Percentiles rank a stretch among this genome's conserved stretches.
Conservation (phyloP, 2,797 vertebrate species). For the Tinamus major region DNA sequence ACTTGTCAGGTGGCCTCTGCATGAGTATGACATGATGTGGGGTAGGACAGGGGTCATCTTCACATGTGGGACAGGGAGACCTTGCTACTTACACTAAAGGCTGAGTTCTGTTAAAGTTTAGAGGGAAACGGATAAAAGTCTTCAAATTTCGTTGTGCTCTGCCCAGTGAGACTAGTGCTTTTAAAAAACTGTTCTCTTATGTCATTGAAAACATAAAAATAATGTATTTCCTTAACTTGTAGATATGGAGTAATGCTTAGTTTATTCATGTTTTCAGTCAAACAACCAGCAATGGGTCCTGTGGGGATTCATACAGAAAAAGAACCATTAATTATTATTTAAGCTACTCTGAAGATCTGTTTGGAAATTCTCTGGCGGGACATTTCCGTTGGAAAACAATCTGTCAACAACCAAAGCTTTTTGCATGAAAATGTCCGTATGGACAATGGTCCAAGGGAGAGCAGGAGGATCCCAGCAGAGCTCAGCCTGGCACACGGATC, state of each 20-base stretch:
- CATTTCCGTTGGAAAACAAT: neutral
- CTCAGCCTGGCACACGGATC: neutral
- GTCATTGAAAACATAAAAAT: neutral
- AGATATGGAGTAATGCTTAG: neutral
- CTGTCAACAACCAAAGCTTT: neutral
- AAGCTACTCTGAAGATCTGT: neutral
- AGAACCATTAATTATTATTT: neutral
- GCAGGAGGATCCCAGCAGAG: neutral
- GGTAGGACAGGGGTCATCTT: neutral
- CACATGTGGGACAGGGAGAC: rapidly evolving
- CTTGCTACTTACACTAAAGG: neutral
- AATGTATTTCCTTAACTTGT: neutral
- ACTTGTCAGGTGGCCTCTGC: neutral
- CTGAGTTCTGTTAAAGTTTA: neutral
- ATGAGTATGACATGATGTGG: neutral
- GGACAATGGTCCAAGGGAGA: neutral
- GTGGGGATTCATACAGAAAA: neutral
- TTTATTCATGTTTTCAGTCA: neutral
- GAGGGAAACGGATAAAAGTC: neutral
- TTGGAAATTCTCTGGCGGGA: neutral
- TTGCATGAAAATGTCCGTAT: neutral
- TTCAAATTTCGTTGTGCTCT: neutral
- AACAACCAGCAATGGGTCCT: neutral
- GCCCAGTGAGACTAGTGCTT: no score
- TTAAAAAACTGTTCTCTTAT: neutral